Evolutionary conservation across 2,888 invertebrate genomes (phyloP).

Genomic region (Limnephilus auricula): DNA sequence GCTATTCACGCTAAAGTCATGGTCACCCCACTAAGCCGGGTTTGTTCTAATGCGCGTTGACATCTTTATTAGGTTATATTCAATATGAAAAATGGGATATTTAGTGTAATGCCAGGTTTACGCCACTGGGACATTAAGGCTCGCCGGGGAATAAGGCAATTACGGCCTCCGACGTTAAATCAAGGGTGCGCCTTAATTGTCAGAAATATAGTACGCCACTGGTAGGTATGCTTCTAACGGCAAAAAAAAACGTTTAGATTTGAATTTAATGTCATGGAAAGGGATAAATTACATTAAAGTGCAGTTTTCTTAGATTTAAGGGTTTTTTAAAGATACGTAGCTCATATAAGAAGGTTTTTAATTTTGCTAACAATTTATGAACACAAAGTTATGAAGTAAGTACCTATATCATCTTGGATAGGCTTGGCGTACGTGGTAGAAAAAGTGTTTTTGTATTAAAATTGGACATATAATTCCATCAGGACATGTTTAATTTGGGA

Average conservation of each 20-base stretch:
- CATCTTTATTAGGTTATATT: slow-evolving; percentile 67
- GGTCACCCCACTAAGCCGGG: slow-evolving; percentile 58
- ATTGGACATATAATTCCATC: too few species aligned
- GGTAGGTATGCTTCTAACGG: slow-evolving; percentile 27
- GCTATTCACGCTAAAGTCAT: not conserved
- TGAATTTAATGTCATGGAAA: slow-evolving; percentile 55
- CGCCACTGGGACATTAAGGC: slow-evolving; percentile 56
- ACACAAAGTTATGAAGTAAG: not conserved
- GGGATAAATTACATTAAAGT: slow-evolving; percentile 53
- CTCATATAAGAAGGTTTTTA: not conserved
- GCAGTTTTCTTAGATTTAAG: slow-evolving; percentile 17
- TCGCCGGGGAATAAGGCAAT: slow-evolving; percentile 57
- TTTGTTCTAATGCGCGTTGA: slow-evolving; percentile 64
- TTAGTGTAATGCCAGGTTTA: slow-evolving; percentile 60
- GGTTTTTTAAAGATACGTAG: slow-evolving; percentile 6
- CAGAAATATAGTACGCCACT: slow-evolving; percentile 21
- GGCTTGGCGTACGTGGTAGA: too few species aligned
- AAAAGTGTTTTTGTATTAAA: too few species aligned
- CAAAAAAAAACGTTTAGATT: not conserved
- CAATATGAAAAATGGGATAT: slow-evolving; percentile 67
- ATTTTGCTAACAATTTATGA: not conserved
- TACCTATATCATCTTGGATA: not conserved
- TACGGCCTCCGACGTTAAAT: slow-evolving; percentile 60
- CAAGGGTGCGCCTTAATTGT: slow-evolving; percentile 54
- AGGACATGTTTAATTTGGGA: too few species aligned